These are phyloP conservation scores for Nasonovia ribisnigri DNA, from an alignment of 2,888 invertebrate species.

Conservation along the genomic window DNA sequence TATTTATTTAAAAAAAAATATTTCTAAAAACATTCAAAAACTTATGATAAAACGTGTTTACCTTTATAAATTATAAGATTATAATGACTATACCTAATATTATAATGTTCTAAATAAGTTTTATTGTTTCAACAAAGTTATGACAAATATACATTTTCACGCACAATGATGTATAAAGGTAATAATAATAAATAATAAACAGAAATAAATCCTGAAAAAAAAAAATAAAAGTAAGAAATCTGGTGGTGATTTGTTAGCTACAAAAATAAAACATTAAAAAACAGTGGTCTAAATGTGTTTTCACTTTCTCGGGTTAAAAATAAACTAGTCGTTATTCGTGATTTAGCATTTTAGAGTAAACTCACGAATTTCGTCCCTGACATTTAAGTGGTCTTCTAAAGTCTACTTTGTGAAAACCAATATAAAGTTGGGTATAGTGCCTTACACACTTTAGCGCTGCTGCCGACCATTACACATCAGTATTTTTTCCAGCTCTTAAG, in stretches of 20 bases:
- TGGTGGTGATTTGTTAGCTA: conserved; percentile 31
- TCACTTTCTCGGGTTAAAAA: conserved; percentile 44
- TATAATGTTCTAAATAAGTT: neutral
- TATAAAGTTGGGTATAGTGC: conserved; percentile 35
- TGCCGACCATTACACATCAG: neutral
- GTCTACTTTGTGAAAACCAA: conserved; percentile 22
- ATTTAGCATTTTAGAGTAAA: conserved; percentile 46
- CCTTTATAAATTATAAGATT: neutral
- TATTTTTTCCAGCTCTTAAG: neutral
- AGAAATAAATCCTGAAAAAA: neutral
- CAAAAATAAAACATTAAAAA: conserved; percentile 30
- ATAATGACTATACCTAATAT: neutral
- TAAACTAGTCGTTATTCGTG: conserved; percentile 51
- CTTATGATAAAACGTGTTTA: neutral
- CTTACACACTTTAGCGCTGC: neutral
- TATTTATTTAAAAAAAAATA: neutral
- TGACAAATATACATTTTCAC: neutral
- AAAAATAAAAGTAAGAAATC: neutral
- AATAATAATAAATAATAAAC: neutral
- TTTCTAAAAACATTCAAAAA: neutral
- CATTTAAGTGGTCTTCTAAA: conserved; percentile 43
- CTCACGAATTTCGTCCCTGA: conserved; percentile 29
- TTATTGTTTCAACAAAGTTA: neutral
- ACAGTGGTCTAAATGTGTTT: conserved; percentile 40
- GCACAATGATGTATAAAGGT: neutral